Base-by-base conservation (phyloP, 92 coral and sea anemone species). In the Palythoa grandiflora region DNA sequence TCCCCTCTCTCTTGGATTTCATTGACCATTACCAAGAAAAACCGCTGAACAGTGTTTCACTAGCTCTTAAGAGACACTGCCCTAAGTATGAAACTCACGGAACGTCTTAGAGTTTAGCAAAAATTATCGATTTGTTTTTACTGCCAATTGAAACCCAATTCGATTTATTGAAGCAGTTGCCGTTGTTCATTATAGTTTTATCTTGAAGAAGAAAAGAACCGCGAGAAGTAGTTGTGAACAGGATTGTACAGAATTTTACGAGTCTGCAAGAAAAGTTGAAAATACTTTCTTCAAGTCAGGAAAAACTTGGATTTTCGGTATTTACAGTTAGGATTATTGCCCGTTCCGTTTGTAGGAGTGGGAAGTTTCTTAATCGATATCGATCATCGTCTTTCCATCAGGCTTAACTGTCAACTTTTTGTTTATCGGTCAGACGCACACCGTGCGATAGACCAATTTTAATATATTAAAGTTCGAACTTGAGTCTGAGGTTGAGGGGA, bases 51-150 rank as follows among this genome's bases (percentile, higher is more conserved):
- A 94, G 90, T 10, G 87, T 94, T 54, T 90, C 97, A 21, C 91
- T 94, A 19, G 97, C 97, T 50, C 87, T 94, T 78, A 72, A 95
- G 52, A 83, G 87, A 48, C 95, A 94, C 51, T 94, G 97, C 28
- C 89, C 92, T 6, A 91, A 77, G 74, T 38, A 81, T 37, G 86
- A 81, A 81, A 5, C 75, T 19, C 86, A 81, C 6, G 86, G 86
- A 65, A 20, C 75, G 47, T 9, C 39, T 70, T 70, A 36, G 38
- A 35, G 15, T 9, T 12, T 12, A 17, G 10, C 20, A 63, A 21
- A 4, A 14, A 1, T 15, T 60, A 16, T 60, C 0, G 14, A 12
- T 57, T 28, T 28, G 63, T 14, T 60, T 17, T 38, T 38, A 10
- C 5, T 35, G 75, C 71, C 2, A 65, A 2, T 20, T 17, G 38